These are phyloP conservation scores for Acanthis flammea DNA, from an alignment of 2,797 vertebrate species.

Conservation along the genomic window DNA sequence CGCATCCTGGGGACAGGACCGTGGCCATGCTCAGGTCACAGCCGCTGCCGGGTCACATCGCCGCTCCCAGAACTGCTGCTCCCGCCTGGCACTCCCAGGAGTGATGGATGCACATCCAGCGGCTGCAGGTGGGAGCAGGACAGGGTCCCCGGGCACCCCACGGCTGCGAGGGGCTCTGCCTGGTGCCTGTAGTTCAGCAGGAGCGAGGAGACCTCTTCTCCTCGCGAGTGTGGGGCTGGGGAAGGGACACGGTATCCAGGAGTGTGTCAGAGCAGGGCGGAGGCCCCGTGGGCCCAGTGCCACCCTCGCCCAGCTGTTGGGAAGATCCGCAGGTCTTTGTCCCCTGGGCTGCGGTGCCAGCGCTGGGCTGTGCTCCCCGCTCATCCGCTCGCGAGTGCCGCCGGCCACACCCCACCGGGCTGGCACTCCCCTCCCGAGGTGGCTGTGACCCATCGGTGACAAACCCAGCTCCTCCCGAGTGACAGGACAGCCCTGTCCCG, in stretches of 20 bases:
- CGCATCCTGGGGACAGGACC: fast-evolving
- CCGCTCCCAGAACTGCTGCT: fast-evolving
- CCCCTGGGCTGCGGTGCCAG: neutral
- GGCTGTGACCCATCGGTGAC: neutral
- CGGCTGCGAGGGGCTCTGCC: neutral
- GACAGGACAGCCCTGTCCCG: neutral
- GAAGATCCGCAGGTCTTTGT: neutral
- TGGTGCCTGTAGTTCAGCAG: fast-evolving
- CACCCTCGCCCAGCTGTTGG: neutral
- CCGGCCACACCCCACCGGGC: neutral
- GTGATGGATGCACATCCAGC: fast-evolving
- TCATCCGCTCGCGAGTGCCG: neutral
- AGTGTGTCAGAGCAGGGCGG: neutral
- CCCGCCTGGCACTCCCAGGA: fast-evolving
- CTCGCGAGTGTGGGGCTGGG: neutral
- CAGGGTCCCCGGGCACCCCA: fast-evolving
- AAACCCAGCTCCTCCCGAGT: neutral
- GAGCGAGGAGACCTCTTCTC: neutral
- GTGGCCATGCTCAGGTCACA: fast-evolving
- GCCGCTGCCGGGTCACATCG: neutral
- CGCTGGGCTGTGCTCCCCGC: neutral
- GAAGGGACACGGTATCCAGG: neutral
- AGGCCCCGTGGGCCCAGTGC: neutral
- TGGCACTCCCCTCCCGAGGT: neutral
- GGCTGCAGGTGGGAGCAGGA: neutral